Conservation (phyloP, 2,113 vertebrate genomes). For the Hippocampus guttulatus region DNA sequence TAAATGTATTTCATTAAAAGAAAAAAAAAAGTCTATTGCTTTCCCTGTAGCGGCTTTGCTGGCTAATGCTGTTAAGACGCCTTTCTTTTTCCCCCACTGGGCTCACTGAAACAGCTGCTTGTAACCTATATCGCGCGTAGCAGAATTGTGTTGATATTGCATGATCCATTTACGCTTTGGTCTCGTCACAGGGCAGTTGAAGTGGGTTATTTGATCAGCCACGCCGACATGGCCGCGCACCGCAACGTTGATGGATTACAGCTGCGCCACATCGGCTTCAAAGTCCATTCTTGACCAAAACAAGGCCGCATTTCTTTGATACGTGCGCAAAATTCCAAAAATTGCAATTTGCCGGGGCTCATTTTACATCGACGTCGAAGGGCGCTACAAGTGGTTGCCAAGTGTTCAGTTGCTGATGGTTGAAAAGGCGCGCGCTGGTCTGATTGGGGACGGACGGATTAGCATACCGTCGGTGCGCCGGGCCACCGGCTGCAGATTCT, state of each 20-base stretch:
- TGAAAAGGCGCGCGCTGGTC: conserved; percentile 29
- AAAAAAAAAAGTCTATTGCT: conserved; percentile 7
- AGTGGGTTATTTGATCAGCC: conserved; percentile 52
- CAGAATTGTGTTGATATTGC: conserved; percentile 48
- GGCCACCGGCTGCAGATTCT: conserved; percentile 61
- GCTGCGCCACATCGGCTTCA: conserved; percentile 17
- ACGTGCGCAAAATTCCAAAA: conserved; percentile 11
- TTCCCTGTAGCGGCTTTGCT: conserved; percentile 30
- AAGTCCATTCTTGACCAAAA: conserved; percentile 17
- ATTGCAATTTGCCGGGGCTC: conserved; percentile 22
- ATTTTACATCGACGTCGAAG: conserved; percentile 21
- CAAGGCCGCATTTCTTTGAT: conserved; percentile 37
- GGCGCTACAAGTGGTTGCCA: conserved; percentile 10
- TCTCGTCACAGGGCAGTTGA: conserved; percentile 24
- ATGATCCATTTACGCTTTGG: conserved; percentile 45
- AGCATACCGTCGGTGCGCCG: conserved; percentile 47
- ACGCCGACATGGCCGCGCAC: conserved; percentile 19
- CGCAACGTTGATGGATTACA: conserved; percentile 46
- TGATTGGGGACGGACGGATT: conserved; percentile 60
- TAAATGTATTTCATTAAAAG: conserved; percentile 4
- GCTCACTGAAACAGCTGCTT: conserved; percentile 45
- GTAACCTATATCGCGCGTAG: conserved; percentile 37
- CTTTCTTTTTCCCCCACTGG: conserved; percentile 12
- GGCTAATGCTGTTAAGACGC: conserved; percentile 34
- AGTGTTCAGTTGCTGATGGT: conserved; percentile 33